Base-by-base conservation (phyloP, 2,888 invertebrate genomes). In the Aspidapion aeneum region DNA sequence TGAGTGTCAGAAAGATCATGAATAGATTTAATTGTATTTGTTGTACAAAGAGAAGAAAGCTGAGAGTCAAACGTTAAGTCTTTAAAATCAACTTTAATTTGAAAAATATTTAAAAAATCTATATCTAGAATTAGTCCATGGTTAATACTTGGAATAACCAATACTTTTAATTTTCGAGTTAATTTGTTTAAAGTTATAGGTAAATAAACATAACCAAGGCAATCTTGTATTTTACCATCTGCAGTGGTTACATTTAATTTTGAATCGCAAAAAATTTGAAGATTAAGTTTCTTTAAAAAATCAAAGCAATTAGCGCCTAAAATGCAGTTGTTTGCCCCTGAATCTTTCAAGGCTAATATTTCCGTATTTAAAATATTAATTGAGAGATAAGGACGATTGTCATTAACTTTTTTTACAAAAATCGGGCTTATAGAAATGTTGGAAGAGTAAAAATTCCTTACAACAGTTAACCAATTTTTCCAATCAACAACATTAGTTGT, bases 341-440 rank as follows among this genome's bases (percentile, higher is more conserved):
- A 21, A 61, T 55, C 61, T 2, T 55, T 18, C 22, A 61, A 21
- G 1, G 61, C 61, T 35, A 61, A 61, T 22, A 61, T 12, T 48
- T 19, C 1, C 2, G n/a, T 7, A 7, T 16, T 16, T 1, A 16
- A 49, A 35, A 61, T 48, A 18, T 22, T 1, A 18, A 61, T 20
- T 21, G 20, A 20, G 12, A 55, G 18, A 55, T 60, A 61, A 48
- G 61, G 61, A 7, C 61, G 19, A 1, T 55, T 49, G 48, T 61
- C 61, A 16, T 5, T 35, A 19, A 20, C 48, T 22, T 56, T 61
- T 49, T 19, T 55, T 19, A 48, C 7, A 56, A 55, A 61, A 16
- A 61, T 18, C 2, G 61, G 61, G 19, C 51, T 58, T 12, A 58
- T 22, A 7, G 18, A 18, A 51, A 18, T 58, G n/a, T 49, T 19